These are phyloP conservation scores for Tricholaema leucomelas DNA, from an alignment of 2,113 vertebrate species.

Conservation along the genomic window DNA sequence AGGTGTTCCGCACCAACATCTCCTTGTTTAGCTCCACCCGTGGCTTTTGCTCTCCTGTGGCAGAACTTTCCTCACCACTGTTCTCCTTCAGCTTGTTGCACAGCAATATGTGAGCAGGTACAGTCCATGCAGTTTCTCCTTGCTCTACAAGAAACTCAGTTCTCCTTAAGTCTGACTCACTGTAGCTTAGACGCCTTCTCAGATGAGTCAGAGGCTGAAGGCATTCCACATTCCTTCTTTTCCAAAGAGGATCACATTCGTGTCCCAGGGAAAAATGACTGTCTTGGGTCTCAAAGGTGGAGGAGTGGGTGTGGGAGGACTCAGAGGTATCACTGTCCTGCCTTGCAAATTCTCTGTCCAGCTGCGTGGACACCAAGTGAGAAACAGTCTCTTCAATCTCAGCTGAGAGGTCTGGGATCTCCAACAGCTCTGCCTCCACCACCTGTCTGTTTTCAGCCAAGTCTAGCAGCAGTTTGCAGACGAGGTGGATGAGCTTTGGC, in stretches of 20 bases:
- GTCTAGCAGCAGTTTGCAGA: conserved; percentile 87
- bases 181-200: conserved; percentile 87
- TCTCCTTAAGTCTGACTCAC: conserved; percentile 87
- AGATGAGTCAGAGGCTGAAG: conserved; percentile 74
- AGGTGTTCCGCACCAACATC: conserved; percentile 47
- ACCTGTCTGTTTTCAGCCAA: conserved; percentile 88
- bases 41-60: background rate
- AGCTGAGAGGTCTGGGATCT: conserved; percentile 83
- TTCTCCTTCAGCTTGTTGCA: conserved; percentile 53
- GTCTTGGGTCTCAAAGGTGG: conserved; percentile 49
- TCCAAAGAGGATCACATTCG: conserved; percentile 83
- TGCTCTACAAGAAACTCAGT: conserved; percentile 75
- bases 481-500: conserved; percentile 91
- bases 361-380: conserved; percentile 80
- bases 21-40: conserved; percentile 64
- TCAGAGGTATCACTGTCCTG: conserved; percentile 75
- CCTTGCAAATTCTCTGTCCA: conserved; percentile 82
- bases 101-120: conserved; percentile 67
- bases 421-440: conserved; percentile 74
- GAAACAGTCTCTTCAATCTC: conserved; percentile 93
- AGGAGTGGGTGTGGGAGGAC: conserved; percentile 6
- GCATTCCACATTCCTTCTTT: conserved; percentile 69
- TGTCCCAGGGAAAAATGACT: conserved; percentile 72
- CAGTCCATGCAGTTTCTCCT: conserved; percentile 74
- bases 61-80: conserved; percentile 44